These are phyloP conservation scores for Cairina moschata DNA, from an alignment of 2,113 vertebrate genomes.

Conservation along the genomic window DNA sequence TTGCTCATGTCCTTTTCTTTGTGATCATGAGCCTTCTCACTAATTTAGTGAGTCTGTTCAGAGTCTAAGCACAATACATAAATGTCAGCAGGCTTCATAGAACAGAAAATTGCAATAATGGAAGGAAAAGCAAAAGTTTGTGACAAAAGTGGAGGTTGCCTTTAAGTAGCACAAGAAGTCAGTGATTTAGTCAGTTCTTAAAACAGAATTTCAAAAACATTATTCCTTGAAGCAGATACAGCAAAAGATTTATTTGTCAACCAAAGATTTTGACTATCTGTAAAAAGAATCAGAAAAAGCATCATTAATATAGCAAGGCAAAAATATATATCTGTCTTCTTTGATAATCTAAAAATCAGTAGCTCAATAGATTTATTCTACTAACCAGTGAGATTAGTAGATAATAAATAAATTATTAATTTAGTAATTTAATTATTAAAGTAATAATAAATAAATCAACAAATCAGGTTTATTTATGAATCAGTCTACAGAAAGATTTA, in stretches of 20 bases:
- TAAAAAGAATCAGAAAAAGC: background rate
- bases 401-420: no score
- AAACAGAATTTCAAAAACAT: rapidly evolving
- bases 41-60: background rate
- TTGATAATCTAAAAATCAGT: background rate
- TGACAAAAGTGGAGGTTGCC: background rate
- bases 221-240: background rate
- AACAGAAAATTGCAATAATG: background rate
- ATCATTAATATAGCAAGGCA: background rate
- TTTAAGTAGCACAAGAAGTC: background rate
- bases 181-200: background rate
- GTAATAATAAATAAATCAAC: no score
- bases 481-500: background rate
- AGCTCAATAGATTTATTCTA: no score
- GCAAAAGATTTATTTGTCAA: background rate
- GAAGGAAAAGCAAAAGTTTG: background rate
- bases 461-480: no score
- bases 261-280: background rate
- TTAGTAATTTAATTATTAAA: no score
- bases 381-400: no score
- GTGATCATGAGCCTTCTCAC: background rate
- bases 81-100: background rate
- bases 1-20: background rate
- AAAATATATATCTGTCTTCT: background rate
- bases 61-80: background rate